These are phyloP conservation scores for Drosophila nasuta DNA, from an alignment of 1,140 invertebrate genomes.

Conservation along the genomic window DNA sequence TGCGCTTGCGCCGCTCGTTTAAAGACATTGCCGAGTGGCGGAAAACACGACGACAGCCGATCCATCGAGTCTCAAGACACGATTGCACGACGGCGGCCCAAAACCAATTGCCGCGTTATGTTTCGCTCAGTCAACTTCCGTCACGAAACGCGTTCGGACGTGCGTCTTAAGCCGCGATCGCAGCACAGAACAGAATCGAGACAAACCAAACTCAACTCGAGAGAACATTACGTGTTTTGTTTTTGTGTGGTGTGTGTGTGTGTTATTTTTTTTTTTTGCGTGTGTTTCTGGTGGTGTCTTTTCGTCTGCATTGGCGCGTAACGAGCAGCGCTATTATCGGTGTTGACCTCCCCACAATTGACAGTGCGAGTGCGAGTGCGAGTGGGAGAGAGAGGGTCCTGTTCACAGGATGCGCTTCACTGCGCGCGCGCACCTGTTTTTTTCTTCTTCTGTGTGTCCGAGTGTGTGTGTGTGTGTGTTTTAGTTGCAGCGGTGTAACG, in stretches of 20 bases:
- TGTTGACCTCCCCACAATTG: background rate
- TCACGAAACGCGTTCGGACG: constrained; percentile 75
- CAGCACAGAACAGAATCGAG: constrained; percentile 12
- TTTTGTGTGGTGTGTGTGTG: constrained; percentile 19
- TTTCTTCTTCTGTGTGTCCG: background rate
- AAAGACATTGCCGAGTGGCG: background rate
- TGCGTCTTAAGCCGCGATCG: constrained; percentile 50
- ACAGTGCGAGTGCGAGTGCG: background rate
- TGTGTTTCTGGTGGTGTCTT: constrained; percentile 53
- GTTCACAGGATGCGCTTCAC: constrained; percentile 70
- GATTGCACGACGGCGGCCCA: constrained; percentile 4
- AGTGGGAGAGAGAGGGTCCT: constrained; percentile 30
- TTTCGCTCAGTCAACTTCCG: constrained; percentile 77
- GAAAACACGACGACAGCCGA: constrained; percentile 32
- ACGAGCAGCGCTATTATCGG: constrained; percentile 40
- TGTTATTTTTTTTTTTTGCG: constrained; percentile 42
- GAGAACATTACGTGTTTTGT: constrained; percentile 45
- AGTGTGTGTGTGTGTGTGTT: background rate
- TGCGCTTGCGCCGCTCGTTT: constrained; percentile 37
- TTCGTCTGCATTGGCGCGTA: constrained; percentile 67
- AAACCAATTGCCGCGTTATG: constrained; percentile 3
- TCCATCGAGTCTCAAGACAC: constrained; percentile 9
- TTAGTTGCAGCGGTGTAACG: constrained; percentile 10
- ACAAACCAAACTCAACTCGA: background rate
- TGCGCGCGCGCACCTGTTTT: constrained; percentile 71